Conservation (phyloP, 2,797 vertebrate genomes). For the Okamejei kenojei region DNA sequence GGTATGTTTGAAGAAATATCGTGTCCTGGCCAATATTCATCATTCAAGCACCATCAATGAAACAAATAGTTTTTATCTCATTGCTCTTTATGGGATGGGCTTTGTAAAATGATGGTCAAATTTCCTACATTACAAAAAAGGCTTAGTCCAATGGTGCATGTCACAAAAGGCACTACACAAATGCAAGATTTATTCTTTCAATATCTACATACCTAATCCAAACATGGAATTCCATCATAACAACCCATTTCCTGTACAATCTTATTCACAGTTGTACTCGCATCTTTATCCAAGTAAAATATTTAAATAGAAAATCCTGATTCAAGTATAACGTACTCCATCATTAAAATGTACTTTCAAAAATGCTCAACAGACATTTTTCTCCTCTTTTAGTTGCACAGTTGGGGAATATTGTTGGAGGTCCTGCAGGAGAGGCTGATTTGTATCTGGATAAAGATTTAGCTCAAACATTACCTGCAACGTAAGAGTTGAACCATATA, state of each 20-base stretch:
- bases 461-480: neutral
- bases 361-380: neutral
- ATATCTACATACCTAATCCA: neutral
- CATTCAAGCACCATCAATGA: neutral
- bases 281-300: conserved; percentile 21
- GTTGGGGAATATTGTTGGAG: neutral
- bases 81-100: neutral
- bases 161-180: neutral
- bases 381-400: neutral
- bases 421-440: neutral
- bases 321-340: neutral
- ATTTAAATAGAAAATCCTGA: conserved; percentile 19
- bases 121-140: neutral
- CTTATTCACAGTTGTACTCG: neutral
- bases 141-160: neutral
- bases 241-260: conserved; percentile 16
- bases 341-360: neutral
- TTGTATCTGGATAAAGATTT: neutral
- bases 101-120: neutral
- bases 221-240: neutral
- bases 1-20: neutral
- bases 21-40: neutral
- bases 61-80: neutral
- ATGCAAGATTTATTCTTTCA: neutral
- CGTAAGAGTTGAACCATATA: neutral